Percentiles rank a stretch among this genome's conserved stretches.
Conservation (phyloP, 2,888 invertebrate genomes). For the Arge pagana region DNA sequence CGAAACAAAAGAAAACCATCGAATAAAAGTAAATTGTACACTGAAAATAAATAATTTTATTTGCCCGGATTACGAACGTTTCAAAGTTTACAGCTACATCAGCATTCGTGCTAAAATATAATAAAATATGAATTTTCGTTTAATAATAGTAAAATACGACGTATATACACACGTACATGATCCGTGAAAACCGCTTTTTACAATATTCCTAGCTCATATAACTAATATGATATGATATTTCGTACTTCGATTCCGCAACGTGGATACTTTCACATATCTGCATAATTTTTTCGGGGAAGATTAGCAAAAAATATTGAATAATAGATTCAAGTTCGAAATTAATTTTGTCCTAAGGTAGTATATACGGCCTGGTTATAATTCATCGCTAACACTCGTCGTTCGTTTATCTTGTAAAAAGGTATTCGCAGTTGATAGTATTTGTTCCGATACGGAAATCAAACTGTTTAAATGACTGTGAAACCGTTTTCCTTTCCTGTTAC, state of each 20-base stretch:
- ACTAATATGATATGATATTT: too few species aligned
- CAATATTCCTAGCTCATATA: conserved; percentile 14
- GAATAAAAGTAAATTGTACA: not conserved
- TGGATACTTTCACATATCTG: too few species aligned
- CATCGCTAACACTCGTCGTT: too few species aligned
- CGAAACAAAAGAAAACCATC: too few species aligned
- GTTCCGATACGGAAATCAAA: conserved; percentile 38
- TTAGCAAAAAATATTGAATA: too few species aligned
- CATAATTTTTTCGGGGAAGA: too few species aligned
- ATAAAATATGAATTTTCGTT: too few species aligned
- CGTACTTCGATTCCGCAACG: too few species aligned
- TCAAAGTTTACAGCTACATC: not conserved
- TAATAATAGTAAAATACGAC: too few species aligned
- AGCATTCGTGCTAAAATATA: too few species aligned
- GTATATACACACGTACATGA: conserved; percentile 17
- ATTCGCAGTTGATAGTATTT: conserved; percentile 47
- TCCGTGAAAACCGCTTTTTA: conserved; percentile 14
- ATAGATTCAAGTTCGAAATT: too few species aligned
- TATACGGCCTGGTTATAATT: not conserved
- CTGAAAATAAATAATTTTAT: conserved; percentile 2
- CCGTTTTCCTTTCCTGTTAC: conserved; percentile 71
- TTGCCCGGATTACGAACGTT: not conserved
- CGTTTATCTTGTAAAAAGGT: conserved; percentile 43
- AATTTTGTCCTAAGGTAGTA: conserved; percentile 4
- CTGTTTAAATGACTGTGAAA: conserved; percentile 73